Percentiles rank a stretch among this genome's conserved stretches.
Conservation (phyloP, 2,113 vertebrate genomes). For the Caranx melampygus region DNA sequence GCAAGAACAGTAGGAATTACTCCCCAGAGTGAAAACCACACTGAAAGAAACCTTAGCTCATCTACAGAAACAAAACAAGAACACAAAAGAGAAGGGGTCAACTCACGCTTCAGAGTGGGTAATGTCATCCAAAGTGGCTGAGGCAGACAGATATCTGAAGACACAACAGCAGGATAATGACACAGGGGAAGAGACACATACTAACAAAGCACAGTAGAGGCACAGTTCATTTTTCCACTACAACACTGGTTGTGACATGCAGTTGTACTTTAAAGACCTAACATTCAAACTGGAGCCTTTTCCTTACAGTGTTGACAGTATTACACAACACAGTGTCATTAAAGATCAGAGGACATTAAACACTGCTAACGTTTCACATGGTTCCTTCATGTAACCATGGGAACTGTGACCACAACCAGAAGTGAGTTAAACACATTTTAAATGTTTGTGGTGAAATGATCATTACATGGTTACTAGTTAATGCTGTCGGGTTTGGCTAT, state of each 20-base stretch:
- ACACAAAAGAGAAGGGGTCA: constrained; percentile 64
- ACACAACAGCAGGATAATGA: constrained; percentile 84
- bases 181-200: constrained; percentile 56
- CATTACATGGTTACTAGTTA: no score
- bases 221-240: not conserved
- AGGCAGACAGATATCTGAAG: constrained; percentile 91
- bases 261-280: no score
- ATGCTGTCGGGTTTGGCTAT: no score
- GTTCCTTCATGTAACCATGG: not conserved
- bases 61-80: constrained; percentile 43
- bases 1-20: not conserved
- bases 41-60: constrained; percentile 40
- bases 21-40: constrained; percentile 19
- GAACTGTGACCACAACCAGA: no score
- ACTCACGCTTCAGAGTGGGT: constrained; percentile 91
- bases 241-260: not conserved
- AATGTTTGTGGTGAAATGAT: no score
- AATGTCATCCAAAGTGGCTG: constrained; percentile 91
- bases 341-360: not conserved
- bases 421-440: no score
- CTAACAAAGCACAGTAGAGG: constrained; percentile 38
- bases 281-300: no score
- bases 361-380: not conserved
- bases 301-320: no score
- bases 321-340: not conserved